phyloP scores from a whole-genome alignment of 2,888 invertebrate species.

The Ormyrus nitidulus region DNA sequence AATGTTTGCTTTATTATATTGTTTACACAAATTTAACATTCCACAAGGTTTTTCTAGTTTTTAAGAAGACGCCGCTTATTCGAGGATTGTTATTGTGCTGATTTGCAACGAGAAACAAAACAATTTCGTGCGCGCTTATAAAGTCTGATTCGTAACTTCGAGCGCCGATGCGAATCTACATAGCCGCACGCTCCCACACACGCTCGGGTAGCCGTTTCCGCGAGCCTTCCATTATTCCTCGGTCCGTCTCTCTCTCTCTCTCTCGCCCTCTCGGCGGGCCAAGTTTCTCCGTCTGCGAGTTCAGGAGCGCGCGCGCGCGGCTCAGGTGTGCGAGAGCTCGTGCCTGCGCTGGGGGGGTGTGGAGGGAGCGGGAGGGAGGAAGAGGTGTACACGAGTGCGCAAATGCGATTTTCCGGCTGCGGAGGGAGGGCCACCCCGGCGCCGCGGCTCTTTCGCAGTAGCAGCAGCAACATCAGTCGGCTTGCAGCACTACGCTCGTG shows the following conservation, averaged over 20 bases:
- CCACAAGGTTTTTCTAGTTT: no score
- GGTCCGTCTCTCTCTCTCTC: neutral
- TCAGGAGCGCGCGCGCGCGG: neutral
- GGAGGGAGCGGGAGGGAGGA: neutral
- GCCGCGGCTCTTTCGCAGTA: neutral
- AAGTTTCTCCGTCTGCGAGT: neutral
- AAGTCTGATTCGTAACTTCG: no score
- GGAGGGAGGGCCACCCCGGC: neutral
- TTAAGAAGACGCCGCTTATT: no score
- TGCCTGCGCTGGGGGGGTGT: neutral
- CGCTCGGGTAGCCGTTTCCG: no score
- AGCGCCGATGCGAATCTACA: neutral
- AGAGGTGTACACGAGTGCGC: slow-evolving; percentile 33
- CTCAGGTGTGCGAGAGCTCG: neutral
- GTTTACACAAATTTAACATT: no score
- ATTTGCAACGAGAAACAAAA: no score
- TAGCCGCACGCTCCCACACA: neutral
- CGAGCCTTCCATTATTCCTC: no score
- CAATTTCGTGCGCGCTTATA: no score
- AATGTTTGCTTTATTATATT: no score
- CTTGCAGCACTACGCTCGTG: slow-evolving; percentile 39
- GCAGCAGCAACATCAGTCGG: slow-evolving; percentile 44
- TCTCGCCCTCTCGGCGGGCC: neutral
- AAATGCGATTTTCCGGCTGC: slow-evolving; percentile 39
- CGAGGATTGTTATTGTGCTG: no score